Evolutionary conservation across 2,113 vertebrate species (phyloP), one percentile per base, ranked within the genome.

Genomic region (Ctenomys sociabilis): DNA sequence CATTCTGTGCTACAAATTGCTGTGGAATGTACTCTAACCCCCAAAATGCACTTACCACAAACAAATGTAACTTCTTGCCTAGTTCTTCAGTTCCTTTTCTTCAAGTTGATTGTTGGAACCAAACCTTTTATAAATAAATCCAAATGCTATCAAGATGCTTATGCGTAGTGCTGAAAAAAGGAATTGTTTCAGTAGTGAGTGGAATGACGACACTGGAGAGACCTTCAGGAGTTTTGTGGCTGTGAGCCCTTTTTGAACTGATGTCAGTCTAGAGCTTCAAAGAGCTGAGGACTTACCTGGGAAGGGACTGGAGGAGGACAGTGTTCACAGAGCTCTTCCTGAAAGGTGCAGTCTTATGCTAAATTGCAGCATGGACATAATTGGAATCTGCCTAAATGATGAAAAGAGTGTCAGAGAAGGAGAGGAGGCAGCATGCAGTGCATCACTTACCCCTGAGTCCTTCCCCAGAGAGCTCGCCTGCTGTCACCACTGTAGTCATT

Each of bases 361-460:
- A 61, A 45, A 83, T 59, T 85, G 17, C 57, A 35, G 17, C 12
- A 0, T 26, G 9, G 12, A 37, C 19, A 12, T 28, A 17, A 68
- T 7, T 66, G 35, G 26, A 94, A 83, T 80, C 40, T 87, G 30
- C n/a, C 54, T 88, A 73, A 52, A 6, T 35, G 17, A 10, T 5
- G 54, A 35, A 22, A 68, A 61, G 57, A 78, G 4, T 37, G 40
- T 72, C 75, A 30, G 17, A 35, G 66, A 49, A 63, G 32, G 11
- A n/a, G 28, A 26, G 8, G 49, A 91, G 4, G 32, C 12, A 35
- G 52, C 21, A 54, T 83, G 16, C 12, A 80, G 12, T 66, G 70
- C n/a, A 61, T 0, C 19, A 37, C 37, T 0, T 0, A 24, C 24
- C 35, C 28, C 52, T 35, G 30, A 4, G 6, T 35, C 64, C 45